phyloP scores from a whole-genome alignment of 2,888 invertebrate genomes.

The Tenthredo livida region DNA sequence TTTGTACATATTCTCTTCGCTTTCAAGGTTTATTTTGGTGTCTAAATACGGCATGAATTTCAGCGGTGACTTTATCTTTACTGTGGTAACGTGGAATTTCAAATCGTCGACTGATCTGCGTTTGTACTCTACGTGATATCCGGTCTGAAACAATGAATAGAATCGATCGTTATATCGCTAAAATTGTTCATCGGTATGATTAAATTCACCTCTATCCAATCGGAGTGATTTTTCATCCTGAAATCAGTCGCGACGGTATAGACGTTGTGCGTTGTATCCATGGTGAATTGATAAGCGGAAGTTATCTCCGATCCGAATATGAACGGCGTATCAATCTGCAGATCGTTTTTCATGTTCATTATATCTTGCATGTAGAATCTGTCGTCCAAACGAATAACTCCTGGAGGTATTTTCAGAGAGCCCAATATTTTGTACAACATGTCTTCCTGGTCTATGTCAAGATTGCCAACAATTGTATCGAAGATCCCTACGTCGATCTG shows the following conservation, averaged over 20 bases:
- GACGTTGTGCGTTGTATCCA: constrained; percentile 75
- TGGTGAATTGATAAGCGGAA: constrained; percentile 79
- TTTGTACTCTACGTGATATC: constrained; percentile 80
- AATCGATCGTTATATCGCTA: constrained; percentile 13
- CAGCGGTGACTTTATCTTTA: constrained; percentile 81
- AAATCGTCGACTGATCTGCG: constrained; percentile 75
- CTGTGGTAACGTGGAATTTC: constrained; percentile 77
- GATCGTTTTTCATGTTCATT: constrained; percentile 80
- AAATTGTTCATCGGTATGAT: background rate
- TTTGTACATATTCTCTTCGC: constrained; percentile 79
- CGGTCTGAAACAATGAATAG: constrained; percentile 74
- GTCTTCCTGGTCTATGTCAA: constrained; percentile 74
- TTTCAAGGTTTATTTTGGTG: constrained; percentile 77
- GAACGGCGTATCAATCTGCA: constrained; percentile 82
- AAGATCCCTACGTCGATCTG: constrained; percentile 68
- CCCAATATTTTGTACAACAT: constrained; percentile 69
- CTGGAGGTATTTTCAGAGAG: constrained; percentile 79
- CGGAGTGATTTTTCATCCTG: constrained; percentile 76
- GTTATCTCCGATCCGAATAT: constrained; percentile 77
- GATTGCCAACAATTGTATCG: constrained; percentile 65
- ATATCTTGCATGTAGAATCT: constrained; percentile 80
- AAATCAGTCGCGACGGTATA: constrained; percentile 79
- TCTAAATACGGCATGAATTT: constrained; percentile 79
- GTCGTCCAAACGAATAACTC: constrained; percentile 81
- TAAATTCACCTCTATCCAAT: constrained; percentile 79